Evolutionary conservation across 2,113 vertebrate species (phyloP).

Genomic region (Prochilodus magdalenae): DNA sequence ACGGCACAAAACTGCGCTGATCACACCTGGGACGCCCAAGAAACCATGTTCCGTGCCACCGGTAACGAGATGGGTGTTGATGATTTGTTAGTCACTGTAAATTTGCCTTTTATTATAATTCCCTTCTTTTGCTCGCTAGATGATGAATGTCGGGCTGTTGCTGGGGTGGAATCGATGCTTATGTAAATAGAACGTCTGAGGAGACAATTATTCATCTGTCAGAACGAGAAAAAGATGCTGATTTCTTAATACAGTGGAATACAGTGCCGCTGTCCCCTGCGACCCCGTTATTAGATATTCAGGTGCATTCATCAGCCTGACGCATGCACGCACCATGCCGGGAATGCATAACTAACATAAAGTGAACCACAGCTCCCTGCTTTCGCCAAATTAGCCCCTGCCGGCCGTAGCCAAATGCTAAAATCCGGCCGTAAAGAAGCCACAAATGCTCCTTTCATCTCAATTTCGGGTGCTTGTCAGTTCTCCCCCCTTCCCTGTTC

Average conservation of each 20-base stretch:
- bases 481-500: background rate
- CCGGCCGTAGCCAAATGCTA: constrained; percentile 39
- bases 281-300: constrained; percentile 39
- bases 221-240: constrained; percentile 54
- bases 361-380: constrained; percentile 19
- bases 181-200: constrained; percentile 22
- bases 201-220: constrained; percentile 27
- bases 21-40: constrained; percentile 30
- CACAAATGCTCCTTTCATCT: constrained; percentile 44
- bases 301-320: constrained; percentile 40
- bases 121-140: background rate
- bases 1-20: background rate
- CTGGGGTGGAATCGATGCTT: background rate
- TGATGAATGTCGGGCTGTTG: background rate
- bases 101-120: constrained; percentile 7
- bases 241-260: constrained; percentile 33
- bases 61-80: background rate
- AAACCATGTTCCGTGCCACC: background rate
- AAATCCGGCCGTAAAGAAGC: constrained; percentile 46
- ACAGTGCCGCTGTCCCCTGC: background rate
- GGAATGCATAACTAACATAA: constrained; percentile 65
- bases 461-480: constrained; percentile 51
- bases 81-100: constrained; percentile 16
- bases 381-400: constrained; percentile 41
- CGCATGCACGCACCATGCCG: background rate